Evolutionary conservation across 1,140 invertebrate genomes (phyloP).

Genomic region (Chrysoperla carnea): DNA sequence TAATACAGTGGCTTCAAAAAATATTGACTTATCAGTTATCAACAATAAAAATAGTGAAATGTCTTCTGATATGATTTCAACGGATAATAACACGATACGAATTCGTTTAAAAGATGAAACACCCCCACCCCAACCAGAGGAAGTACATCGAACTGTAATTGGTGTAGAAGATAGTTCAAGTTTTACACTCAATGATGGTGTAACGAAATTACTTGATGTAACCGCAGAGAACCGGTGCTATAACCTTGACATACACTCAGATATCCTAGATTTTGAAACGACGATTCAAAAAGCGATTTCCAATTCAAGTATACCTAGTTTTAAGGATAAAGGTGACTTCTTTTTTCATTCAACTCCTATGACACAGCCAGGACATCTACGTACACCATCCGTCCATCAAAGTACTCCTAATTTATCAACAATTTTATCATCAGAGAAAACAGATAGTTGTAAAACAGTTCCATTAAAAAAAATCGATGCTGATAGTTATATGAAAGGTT

Average conservation of each 20-base stretch:
- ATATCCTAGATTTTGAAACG: slow-evolving; percentile 7
- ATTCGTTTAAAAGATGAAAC: slow-evolving; percentile 8
- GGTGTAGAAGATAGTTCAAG: not conserved
- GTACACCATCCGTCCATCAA: slow-evolving; percentile 29
- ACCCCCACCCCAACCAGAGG: slow-evolving; percentile 9
- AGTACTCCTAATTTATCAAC: slow-evolving; percentile 43
- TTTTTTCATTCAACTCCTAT: slow-evolving; percentile 20
- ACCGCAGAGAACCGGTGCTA: not conserved
- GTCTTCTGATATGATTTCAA: slow-evolving; percentile 13
- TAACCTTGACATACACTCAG: not conserved
- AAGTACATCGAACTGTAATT: not conserved
- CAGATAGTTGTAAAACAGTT: slow-evolving; percentile 33
- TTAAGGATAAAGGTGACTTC: slow-evolving; percentile 2
- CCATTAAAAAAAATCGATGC: slow-evolving; percentile 18
- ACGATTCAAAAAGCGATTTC: slow-evolving; percentile 15
- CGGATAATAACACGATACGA: slow-evolving; percentile 15
- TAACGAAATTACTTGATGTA: not conserved
- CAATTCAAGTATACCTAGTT: slow-evolving; percentile 18
- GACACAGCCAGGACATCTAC: slow-evolving; percentile 27
- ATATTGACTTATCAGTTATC: too few species aligned
- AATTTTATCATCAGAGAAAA: slow-evolving; percentile 24
- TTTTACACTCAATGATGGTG: not conserved
- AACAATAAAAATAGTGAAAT: too few species aligned
- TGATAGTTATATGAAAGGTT: slow-evolving; percentile 13
- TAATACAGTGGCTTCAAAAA: not conserved